Evolutionary conservation across 2,797 vertebrate species (phyloP), one percentile per base, ranked within the genome.

Genomic region (Syngnathus acus): DNA sequence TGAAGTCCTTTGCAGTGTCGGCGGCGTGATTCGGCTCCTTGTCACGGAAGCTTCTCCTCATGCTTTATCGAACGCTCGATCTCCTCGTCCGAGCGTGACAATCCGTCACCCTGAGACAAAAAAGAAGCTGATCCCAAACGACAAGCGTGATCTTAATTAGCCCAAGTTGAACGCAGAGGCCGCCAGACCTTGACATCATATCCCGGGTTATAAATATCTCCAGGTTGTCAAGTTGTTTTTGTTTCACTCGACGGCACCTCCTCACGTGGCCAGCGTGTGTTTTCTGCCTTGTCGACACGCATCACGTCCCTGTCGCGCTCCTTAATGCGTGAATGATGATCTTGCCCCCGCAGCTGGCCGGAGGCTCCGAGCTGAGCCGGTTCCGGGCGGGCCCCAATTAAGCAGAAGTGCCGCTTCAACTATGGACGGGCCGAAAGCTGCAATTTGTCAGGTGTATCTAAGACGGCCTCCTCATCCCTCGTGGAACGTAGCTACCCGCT

Each of bases 191-290:
- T 45, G 42, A 26, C 60, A 62, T 62, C 16, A 17, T 62, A 26
- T 1, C 38, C 32, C 26, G 1, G 4, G 21, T 42, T 62, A 62
- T 45, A 62, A 62, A 62, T 62, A 62, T 45, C 60, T 62, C 26
- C 42, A 47, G 60, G 60, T 62, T 62, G 60, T 62, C 60, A 62
- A 62, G 42, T 62, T 26, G 14, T 62, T 62, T 62, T 62, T 47
- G 40, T 45, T 62, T 62, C 60, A 62, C 42, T 62, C 32, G 6
- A 26, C 40, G 23, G 40, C 26, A 21, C 21, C 14, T 45, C 38
- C 13, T 16, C 21, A 26, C 60, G 6, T 45, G n/a, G 42, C 60
- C 9, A 17, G 21, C 14, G 59, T 21, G 39, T 61, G 59, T 21
- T 61, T 61, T 61, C 59, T 21, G 59, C 59, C 39, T 43, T 42